A percentile compares a stretch with the other conserved stretches of the same genome.
Conservation (phyloP, 2,888 invertebrate species). For the Penaeus monodon region DNA sequence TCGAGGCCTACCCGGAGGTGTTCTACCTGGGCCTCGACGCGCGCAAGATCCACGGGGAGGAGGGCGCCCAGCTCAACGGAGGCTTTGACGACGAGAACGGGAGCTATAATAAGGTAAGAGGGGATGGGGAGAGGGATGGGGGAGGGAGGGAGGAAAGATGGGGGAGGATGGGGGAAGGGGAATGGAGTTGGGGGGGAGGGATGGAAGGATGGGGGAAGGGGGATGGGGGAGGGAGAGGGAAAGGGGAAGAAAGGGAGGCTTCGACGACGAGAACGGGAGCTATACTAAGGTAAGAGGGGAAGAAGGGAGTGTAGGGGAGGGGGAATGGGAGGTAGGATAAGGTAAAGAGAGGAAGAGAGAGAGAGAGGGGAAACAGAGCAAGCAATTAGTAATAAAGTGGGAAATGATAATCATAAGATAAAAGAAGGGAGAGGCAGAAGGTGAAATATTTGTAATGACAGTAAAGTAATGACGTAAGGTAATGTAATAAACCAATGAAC, state of each 20-base stretch:
- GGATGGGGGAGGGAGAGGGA: background rate
- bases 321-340: background rate
- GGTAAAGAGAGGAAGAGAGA: background rate
- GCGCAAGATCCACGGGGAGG: conserved; percentile 86
- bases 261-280: conserved; percentile 93
- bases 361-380: background rate
- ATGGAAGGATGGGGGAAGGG: no score
- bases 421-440: background rate
- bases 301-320: no score
- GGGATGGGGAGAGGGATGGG: background rate
- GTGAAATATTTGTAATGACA: no score
- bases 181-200: no score
- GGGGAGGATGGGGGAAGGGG: no score
- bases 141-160: background rate
- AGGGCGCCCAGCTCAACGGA: conserved; percentile 84
- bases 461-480: no score
- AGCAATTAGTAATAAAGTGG: background rate
- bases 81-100: conserved; percentile 94
- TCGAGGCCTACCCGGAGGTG: conserved; percentile 91
- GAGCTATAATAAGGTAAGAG: conserved; percentile 89
- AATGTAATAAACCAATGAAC: no score
- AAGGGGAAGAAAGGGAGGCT: conserved; percentile 75
- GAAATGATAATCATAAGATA: no score
- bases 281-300: conserved; percentile 85
- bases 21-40: conserved; percentile 93